Conservation (phyloP, 2,888 invertebrate genomes). For the Amaurobius ferox region DNA sequence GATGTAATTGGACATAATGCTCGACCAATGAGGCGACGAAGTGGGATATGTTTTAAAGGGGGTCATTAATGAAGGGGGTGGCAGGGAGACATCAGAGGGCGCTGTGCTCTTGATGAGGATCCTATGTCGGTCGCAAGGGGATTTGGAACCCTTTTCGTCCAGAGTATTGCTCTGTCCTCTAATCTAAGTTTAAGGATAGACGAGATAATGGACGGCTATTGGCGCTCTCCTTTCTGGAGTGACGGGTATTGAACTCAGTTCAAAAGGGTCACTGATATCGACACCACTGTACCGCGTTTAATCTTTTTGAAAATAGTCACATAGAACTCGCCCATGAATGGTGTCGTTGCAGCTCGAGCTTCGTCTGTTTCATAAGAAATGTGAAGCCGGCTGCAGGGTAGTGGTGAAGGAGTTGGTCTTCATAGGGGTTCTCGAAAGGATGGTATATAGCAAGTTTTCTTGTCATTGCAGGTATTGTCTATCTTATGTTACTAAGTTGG, state of each 20-base stretch:
- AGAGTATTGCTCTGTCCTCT: background rate
- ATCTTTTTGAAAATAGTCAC: too few species aligned
- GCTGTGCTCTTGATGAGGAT: slow-evolving; percentile 30
- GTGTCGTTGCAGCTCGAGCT: too few species aligned
- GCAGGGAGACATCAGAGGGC: slow-evolving; percentile 56
- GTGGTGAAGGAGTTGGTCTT: too few species aligned
- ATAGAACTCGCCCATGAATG: too few species aligned
- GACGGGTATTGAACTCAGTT: background rate
- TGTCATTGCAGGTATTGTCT: too few species aligned
- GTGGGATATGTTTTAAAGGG: slow-evolving; percentile 57
- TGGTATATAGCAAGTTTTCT: too few species aligned
- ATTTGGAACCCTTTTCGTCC: slow-evolving; percentile 52
- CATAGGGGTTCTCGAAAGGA: too few species aligned
- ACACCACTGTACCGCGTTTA: too few species aligned
- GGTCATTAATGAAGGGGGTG: slow-evolving; percentile 64
- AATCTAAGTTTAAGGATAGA: background rate
- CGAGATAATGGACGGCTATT: background rate
- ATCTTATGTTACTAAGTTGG: too few species aligned
- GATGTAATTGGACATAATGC: slow-evolving; percentile 68
- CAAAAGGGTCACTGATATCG: too few species aligned
- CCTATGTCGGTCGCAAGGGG: slow-evolving; percentile 41
- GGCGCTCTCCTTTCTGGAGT: background rate
- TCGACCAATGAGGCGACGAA: slow-evolving; percentile 64
- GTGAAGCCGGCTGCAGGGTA: too few species aligned
- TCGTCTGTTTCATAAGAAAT: too few species aligned